phyloP scores from a whole-genome alignment of 2,888 invertebrate genomes.

The Lordiphosa fenestrarum region DNA sequence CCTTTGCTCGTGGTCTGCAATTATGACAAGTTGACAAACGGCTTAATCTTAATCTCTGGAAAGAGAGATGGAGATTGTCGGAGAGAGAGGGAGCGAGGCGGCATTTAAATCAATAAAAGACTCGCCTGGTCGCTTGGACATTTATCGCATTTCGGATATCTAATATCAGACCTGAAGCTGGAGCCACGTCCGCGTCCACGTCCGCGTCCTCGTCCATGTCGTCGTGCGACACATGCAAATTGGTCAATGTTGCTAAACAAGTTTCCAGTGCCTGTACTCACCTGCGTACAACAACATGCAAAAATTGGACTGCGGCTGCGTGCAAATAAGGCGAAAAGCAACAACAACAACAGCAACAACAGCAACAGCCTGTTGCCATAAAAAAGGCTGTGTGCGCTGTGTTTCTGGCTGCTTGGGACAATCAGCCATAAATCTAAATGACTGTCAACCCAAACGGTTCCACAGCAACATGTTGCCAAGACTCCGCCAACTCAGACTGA shows the following conservation, averaged over 20 bases:
- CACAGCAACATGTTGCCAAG: constrained; percentile 44
- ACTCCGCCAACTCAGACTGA: constrained; percentile 13
- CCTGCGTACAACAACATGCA: constrained; percentile 73
- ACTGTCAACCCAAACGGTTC: constrained; percentile 69
- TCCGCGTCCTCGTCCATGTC: constrained; percentile 20
- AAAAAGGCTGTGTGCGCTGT: constrained; percentile 59
- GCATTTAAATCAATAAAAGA: constrained; percentile 70
- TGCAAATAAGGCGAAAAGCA: constrained; percentile 66
- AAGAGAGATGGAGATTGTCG: background rate
- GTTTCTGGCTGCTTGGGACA: constrained; percentile 57
- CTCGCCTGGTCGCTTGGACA: constrained; percentile 31
- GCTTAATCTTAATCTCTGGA: constrained; percentile 69
- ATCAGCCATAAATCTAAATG: constrained; percentile 76
- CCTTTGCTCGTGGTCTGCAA: constrained; percentile 56
- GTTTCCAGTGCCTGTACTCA: constrained; percentile 64
- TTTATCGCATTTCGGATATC: constrained; percentile 70
- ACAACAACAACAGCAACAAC: constrained; percentile 37
- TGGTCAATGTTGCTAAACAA: constrained; percentile 73
- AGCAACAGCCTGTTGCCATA: constrained; percentile 41
- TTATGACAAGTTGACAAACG: constrained; percentile 75
- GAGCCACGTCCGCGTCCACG: constrained; percentile 13
- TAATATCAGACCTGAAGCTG: constrained; percentile 51
- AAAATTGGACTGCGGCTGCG: constrained; percentile 70
- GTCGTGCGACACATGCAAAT: constrained; percentile 72
- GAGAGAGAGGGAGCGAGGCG: constrained; percentile 18